phyloP scores from a whole-genome alignment of 2,797 vertebrate species.

The Coccyzus lansbergi region DNA sequence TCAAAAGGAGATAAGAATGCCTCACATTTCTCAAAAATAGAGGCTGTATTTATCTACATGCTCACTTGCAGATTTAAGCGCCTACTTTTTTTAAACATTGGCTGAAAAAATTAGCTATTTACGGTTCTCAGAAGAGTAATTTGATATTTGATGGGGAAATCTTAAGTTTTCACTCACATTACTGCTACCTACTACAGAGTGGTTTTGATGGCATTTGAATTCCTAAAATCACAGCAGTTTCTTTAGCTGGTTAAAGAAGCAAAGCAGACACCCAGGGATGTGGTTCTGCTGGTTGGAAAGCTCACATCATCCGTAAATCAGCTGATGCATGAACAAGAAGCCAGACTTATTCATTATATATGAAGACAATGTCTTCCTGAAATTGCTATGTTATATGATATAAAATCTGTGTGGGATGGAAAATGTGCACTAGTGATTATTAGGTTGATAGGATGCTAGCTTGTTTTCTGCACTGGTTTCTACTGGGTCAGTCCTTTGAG shows the following conservation, averaged over 20 bases:
- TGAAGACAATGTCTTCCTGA: neutral
- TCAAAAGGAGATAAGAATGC: neutral
- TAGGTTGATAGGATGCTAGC: neutral
- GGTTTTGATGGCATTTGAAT: neutral
- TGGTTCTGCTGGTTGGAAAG: neutral
- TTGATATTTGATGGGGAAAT: neutral
- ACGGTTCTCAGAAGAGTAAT: neutral
- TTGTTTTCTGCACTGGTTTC: neutral
- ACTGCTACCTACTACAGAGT: neutral
- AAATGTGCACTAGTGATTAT: neutral
- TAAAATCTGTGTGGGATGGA: neutral
- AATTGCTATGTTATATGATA: neutral
- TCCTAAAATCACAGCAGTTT: neutral
- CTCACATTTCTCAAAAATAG: neutral
- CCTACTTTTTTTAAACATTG: neutral
- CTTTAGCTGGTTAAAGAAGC: neutral
- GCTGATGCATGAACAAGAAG: neutral
- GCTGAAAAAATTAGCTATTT: neutral
- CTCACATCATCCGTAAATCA: neutral
- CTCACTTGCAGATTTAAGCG: neutral
- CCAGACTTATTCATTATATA: neutral
- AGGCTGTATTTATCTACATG: neutral
- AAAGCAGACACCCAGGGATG: neutral
- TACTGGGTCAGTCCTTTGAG: neutral
- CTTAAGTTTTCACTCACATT: neutral